Evolutionary conservation across 2,113 vertebrate species (phyloP), one percentile per base, ranked within the genome.

Genomic region (Rhinoderma darwinii): DNA sequence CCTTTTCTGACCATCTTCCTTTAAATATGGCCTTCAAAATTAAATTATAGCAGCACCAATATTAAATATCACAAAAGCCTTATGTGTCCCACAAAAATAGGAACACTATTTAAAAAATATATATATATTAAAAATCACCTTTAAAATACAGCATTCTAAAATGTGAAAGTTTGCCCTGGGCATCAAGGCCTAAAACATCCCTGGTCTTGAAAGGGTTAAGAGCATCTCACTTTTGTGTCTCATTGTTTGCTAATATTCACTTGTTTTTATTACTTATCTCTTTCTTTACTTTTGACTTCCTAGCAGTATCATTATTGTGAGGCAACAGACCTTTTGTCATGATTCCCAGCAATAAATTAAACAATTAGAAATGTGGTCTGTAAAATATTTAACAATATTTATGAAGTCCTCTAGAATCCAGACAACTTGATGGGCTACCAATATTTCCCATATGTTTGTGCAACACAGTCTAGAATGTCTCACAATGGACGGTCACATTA

Each of bases 401-500:
- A 35, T 68, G 32, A 68, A 3, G 5, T 35, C 17, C 32, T 8
- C 63, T 37, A 43, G 43, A 27, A 18, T 30, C 73, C 73, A 44
- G 73, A 75, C 73, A 47, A 47, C 41, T 27, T 39, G 20, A 41
- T 72, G 22, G n/a, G 20, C 14, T 27, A 17, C 73, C 39, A 47
- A 75, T n/a, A 22, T 27, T 27, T 43, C 73, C 73, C 73, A 44
- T 75, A 47, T 25, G 39, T 50, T 72, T 72, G 68, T 72, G 68
- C 35, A 72, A 72, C 39, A 51, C 27, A 20, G 75, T 78, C 44
- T 51, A 32, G 12, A 30, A 30, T 17, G 12, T 76, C 73, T 76
- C 5, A 77, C 74, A 47, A 32, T 51, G 74, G 39, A 41, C 15
- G 1, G 68, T 20, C 17, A 41, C 68, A 50, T 78, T 78, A 50